Percentiles rank a stretch among this genome's conserved stretches.
These are phyloP conservation scores for Gopherus evgoodei DNA, from an alignment of 2,113 vertebrate genomes.

Conservation along the genomic window DNA sequence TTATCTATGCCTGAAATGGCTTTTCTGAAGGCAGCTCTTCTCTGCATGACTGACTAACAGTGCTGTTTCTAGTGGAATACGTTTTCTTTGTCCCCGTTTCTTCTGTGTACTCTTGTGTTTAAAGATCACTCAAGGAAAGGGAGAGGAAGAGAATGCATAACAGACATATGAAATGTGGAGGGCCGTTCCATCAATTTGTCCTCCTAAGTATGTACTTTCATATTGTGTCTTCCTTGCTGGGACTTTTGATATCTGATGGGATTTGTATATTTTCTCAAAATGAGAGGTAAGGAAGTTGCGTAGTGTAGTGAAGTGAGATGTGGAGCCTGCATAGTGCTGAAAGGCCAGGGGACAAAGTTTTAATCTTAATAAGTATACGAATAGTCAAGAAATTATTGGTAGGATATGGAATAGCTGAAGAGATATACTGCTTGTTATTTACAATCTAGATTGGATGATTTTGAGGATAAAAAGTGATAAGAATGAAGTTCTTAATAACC, in stretches of 20 bases:
- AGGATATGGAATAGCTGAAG: constrained; percentile 2
- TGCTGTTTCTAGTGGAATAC: constrained; percentile 42
- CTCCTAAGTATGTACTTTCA: constrained; percentile 17
- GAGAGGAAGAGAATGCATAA: constrained; percentile 35
- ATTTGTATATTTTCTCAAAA: constrained; percentile 11
- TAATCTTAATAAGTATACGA: background rate
- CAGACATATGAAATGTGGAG: constrained; percentile 40
- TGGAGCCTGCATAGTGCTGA: background rate
- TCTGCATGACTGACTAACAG: constrained; percentile 66
- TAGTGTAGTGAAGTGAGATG: background rate
- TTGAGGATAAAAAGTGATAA: constrained; percentile 15
- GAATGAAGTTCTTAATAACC: constrained; percentile 20
- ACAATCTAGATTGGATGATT: constrained; percentile 6
- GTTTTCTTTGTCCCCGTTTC: constrained; percentile 37
- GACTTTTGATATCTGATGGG: background rate
- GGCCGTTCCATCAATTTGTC: background rate
- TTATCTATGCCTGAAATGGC: constrained; percentile 62
- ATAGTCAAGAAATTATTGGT: background rate
- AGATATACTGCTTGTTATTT: constrained; percentile 6
- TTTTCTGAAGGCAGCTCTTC: constrained; percentile 68
- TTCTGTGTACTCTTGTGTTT: constrained; percentile 44
- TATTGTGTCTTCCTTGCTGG: background rate
- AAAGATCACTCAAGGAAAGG: constrained; percentile 1
- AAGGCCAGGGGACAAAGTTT: background rate
- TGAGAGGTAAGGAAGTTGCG: background rate